Evolutionary conservation across 53 echinoderm and acorn worm genomes (phyloP).

Genomic region (Echinometra lucunter): DNA sequence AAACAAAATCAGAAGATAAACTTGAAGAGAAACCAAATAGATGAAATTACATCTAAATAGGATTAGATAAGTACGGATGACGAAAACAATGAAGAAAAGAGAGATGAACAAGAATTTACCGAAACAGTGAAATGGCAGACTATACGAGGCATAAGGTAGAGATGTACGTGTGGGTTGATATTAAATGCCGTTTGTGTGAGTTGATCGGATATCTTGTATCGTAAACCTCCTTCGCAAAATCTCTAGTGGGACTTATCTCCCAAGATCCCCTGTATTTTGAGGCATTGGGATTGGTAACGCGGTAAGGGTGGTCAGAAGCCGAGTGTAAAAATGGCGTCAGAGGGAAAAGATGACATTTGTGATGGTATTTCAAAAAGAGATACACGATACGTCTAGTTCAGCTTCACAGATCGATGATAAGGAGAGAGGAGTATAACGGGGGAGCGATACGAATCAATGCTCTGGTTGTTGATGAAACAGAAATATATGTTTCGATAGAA

Average conservation of each 20-base stretch:
- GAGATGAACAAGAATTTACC: background rate
- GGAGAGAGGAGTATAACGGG: too few species aligned
- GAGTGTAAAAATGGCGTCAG: conserved; percentile 10
- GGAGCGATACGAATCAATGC: background rate
- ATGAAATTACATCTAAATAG: background rate
- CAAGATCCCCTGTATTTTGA: background rate
- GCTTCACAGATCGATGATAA: background rate
- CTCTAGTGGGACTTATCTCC: background rate
- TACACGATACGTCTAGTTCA: background rate
- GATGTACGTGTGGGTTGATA: conserved; percentile 1
- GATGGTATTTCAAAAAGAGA: background rate
- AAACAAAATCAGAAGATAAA: background rate
- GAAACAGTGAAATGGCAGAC: background rate
- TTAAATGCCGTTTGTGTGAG: background rate
- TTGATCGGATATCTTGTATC: background rate
- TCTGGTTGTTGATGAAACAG: background rate
- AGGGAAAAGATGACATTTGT: conserved; percentile 23
- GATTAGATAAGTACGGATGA: background rate
- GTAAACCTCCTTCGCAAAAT: background rate
- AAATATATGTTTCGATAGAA: too few species aligned
- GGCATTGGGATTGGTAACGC: background rate
- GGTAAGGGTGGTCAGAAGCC: background rate
- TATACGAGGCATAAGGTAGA: background rate
- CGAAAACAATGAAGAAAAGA: background rate
- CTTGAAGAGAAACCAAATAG: background rate